A percentile compares a stretch with the other conserved stretches of the same genome.
These are phyloP conservation scores for Euclidia mi DNA, from an alignment of 2,888 invertebrate species.

Conservation along the genomic window DNA sequence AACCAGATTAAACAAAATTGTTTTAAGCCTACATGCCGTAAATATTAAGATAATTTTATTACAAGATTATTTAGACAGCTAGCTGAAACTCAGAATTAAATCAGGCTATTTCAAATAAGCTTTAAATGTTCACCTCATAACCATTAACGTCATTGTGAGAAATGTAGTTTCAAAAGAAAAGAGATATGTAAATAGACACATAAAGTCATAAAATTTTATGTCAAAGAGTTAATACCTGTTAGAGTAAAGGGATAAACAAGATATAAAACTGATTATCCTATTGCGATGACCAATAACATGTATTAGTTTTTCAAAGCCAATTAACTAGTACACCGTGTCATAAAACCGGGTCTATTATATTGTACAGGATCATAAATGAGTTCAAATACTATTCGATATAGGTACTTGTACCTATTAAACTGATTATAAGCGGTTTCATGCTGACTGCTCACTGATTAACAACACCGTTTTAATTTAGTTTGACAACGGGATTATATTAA, in stretches of 20 bases:
- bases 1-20: no score
- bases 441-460: slow-evolving; percentile 44
- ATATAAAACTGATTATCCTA: slow-evolving; percentile 33
- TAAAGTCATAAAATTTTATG: neutral
- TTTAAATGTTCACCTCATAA: no score
- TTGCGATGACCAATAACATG: slow-evolving; percentile 25
- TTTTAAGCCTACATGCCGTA: no score
- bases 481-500: slow-evolving; percentile 52
- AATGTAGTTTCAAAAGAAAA: no score
- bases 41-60: no score
- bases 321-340: slow-evolving; percentile 41
- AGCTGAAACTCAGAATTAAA: no score
- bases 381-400: slow-evolving; percentile 44
- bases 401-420: slow-evolving; percentile 46
- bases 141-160: no score
- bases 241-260: neutral
- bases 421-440: slow-evolving; percentile 46
- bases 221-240: neutral
- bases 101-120: no score
- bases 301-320: slow-evolving; percentile 49
- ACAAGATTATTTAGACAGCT: no score
- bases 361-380: slow-evolving; percentile 37
- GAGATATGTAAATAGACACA: neutral
- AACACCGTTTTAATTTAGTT: slow-evolving; percentile 55
- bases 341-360: slow-evolving; percentile 43